A percentile compares a stretch with the other conserved stretches of the same genome.
Evolutionary conservation across 2,888 invertebrate species (phyloP).

Genomic region (Leucania comma): DNA sequence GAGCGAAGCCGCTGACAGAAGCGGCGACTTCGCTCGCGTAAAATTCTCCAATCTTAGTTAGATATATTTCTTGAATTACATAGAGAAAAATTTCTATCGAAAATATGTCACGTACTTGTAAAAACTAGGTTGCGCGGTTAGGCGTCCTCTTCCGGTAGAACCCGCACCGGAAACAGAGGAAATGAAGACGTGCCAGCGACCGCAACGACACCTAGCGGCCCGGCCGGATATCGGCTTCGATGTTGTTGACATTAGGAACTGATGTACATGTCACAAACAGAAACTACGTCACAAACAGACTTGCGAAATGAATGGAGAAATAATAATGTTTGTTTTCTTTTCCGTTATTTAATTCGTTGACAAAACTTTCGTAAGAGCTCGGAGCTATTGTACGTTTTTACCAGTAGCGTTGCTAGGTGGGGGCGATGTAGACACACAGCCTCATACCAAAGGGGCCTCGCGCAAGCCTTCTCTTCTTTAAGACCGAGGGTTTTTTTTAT

Average conservation of each 20-base stretch:
- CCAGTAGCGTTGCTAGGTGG: no score
- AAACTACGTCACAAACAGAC: neutral
- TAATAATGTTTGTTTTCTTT: neutral
- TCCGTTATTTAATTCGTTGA: neutral
- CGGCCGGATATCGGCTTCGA: slow-evolving; percentile 62
- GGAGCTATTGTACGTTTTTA: no score
- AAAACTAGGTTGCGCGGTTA: slow-evolving; percentile 57
- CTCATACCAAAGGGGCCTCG: no score
- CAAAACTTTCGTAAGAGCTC: no score
- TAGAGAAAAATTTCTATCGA: slow-evolving; percentile 7
- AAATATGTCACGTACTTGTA: slow-evolving; percentile 48
- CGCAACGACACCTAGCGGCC: slow-evolving; percentile 59
- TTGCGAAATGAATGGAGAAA: neutral
- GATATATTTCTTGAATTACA: no score
- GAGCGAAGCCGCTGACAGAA: no score
- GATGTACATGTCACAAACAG: slow-evolving; percentile 41
- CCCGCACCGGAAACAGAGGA: slow-evolving; percentile 64
- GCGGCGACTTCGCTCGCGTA: no score
- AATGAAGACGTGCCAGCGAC: slow-evolving; percentile 67
- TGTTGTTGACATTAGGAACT: slow-evolving; percentile 47
- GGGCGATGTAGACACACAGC: no score
- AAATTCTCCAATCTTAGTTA: no score
- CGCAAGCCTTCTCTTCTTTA: no score
- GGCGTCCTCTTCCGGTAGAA: slow-evolving; percentile 49
- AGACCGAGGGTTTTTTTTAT: no score